Conservation (phyloP, 2,797 vertebrate genomes). For the Zenarchopterus dispar region DNA sequence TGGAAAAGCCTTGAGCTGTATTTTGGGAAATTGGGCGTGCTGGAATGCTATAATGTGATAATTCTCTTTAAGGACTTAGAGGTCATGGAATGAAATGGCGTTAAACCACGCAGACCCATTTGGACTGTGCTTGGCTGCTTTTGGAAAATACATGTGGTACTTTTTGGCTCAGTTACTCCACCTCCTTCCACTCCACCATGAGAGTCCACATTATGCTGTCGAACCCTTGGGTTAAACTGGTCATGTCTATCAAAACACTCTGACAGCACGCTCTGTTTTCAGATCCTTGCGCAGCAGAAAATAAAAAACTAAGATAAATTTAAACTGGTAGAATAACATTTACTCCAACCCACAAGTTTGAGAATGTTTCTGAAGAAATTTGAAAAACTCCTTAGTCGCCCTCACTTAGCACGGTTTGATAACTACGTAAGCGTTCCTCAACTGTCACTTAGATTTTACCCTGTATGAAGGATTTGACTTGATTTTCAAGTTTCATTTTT, state of each 20-base stretch:
- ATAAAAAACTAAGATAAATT: slow-evolving; percentile 53
- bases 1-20: slow-evolving; percentile 76
- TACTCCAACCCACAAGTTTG: slow-evolving; percentile 62
- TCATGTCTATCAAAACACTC: slow-evolving; percentile 78
- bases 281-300: slow-evolving; percentile 45
- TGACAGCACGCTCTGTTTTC: slow-evolving; percentile 73
- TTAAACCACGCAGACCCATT: slow-evolving; percentile 79
- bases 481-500: slow-evolving; percentile 65
- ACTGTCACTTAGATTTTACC: slow-evolving; percentile 81
- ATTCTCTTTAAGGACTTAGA: slow-evolving; percentile 81
- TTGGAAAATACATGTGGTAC: slow-evolving; percentile 79
- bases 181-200: slow-evolving; percentile 50
- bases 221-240: slow-evolving; percentile 71
- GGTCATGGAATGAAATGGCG: slow-evolving; percentile 79
- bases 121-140: slow-evolving; percentile 66
- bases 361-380: slow-evolving; percentile 66
- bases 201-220: slow-evolving; percentile 64
- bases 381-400: slow-evolving; percentile 66
- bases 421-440: slow-evolving; percentile 72
- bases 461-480: slow-evolving; percentile 74
- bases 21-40: slow-evolving; percentile 82
- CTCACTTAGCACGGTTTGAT: slow-evolving; percentile 51
- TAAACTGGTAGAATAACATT: slow-evolving; percentile 70
- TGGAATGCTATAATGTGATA: slow-evolving; percentile 85
- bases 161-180: slow-evolving; percentile 57